A percentile compares a stretch with the other conserved stretches of the same genome.
Evolutionary conservation across 1,140 invertebrate species (phyloP).

Genomic region (Mesaphorura yosii): DNA sequence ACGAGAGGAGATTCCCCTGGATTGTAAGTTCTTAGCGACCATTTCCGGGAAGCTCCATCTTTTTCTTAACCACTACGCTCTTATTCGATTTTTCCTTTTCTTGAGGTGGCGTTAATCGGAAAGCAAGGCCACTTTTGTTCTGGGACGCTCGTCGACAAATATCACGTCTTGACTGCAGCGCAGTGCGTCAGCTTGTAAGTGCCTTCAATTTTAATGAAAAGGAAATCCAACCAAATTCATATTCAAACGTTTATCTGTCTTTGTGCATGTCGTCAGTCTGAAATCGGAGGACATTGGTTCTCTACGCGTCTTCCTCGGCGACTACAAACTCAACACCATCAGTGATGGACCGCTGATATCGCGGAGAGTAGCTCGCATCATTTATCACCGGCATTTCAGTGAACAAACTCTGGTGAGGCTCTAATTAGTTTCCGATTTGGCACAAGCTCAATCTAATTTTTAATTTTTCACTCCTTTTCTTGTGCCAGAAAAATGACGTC

Average conservation of each 20-base stretch:
- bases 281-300: constrained; percentile 7
- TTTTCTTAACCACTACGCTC: neutral
- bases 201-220: too few relatives aligned
- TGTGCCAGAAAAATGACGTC: constrained; percentile 21
- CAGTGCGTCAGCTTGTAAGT: constrained; percentile 17
- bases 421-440: neutral
- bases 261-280: too few relatives aligned
- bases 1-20: constrained; percentile 1
- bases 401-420: constrained; percentile 17
- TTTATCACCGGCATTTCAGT: constrained; percentile 16
- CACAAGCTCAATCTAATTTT: too few relatives aligned
- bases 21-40: constrained; percentile 8
- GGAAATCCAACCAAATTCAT: too few relatives aligned
- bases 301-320: constrained; percentile 17
- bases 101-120: constrained; percentile 20
- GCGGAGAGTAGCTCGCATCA: constrained; percentile 11
- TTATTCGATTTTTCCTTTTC: neutral
- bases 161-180: constrained; percentile 16
- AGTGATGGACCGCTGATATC: constrained; percentile 18
- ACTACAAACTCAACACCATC: constrained; percentile 18
- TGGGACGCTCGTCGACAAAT: constrained; percentile 18
- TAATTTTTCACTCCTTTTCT: neutral
- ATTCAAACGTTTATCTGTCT: too few relatives aligned
- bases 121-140: constrained; percentile 24
- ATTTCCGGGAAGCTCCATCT: neutral